Percentiles rank a stretch among this genome's conserved stretches.
Conservation (phyloP, 2,113 vertebrate species). For the Ceuthmochares aereus region DNA sequence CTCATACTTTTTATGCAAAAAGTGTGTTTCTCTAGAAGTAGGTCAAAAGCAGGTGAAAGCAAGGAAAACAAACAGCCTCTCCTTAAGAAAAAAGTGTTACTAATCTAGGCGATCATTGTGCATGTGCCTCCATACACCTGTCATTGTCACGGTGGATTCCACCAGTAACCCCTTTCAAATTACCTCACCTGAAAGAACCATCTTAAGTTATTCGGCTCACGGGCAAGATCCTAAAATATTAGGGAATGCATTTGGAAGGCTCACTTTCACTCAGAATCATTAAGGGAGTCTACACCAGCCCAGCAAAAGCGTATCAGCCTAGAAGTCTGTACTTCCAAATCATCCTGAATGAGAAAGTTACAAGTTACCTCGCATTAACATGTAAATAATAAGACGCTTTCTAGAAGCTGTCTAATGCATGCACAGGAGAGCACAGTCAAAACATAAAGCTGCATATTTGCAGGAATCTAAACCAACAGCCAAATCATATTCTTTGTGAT, state of each 20-base stretch:
- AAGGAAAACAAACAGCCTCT: background rate
- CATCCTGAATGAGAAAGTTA: background rate
- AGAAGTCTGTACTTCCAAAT: background rate
- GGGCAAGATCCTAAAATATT: background rate
- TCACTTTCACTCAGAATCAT: background rate
- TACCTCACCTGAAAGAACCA: background rate
- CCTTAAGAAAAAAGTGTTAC: background rate
- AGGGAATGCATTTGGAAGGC: background rate
- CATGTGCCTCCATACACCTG: background rate
- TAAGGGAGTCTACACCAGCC: background rate
- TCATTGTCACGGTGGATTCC: background rate
- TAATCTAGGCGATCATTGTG: background rate
- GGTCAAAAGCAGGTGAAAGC: background rate
- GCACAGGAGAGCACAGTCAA: background rate
- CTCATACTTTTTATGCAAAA: background rate
- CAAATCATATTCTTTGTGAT: background rate
- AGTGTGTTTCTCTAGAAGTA: background rate
- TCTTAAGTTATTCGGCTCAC: background rate
- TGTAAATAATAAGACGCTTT: background rate
- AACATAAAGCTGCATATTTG: background rate
- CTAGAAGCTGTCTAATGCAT: background rate
- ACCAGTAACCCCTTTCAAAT: background rate
- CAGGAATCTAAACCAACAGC: background rate
- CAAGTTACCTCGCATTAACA: background rate
- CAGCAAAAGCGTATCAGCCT: background rate